These are phyloP conservation scores for Eira barbara DNA, from an alignment of 2,113 vertebrate genomes.

Conservation along the genomic window DNA sequence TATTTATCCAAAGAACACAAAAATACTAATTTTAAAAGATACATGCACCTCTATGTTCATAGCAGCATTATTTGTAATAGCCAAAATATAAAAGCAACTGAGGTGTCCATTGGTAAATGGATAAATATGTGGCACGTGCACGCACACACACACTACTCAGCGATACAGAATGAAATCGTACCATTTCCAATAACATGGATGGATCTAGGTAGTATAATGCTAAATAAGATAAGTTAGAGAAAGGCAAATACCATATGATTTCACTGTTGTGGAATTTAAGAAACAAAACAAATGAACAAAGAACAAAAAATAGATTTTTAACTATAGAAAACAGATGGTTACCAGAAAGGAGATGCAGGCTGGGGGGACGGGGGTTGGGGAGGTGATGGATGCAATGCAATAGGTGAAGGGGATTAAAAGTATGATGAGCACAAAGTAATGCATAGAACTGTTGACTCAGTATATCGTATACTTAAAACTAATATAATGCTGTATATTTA, in stretches of 20 bases:
- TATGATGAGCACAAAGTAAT: neutral
- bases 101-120: neutral
- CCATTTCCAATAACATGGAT: neutral
- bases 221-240: neutral
- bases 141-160: neutral
- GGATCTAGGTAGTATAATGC: neutral
- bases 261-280: neutral
- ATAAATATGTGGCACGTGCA: neutral
- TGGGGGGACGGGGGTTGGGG: fast-evolving
- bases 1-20: neutral
- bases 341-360: neutral
- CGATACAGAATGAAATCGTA: neutral
- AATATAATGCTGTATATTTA: neutral
- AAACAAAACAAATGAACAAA: neutral
- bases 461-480: neutral
- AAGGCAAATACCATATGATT: neutral
- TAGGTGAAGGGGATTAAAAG: neutral
- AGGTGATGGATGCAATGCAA: neutral
- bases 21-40: neutral
- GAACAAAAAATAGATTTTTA: neutral
- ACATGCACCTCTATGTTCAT: neutral
- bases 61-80: neutral
- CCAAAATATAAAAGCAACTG: neutral
- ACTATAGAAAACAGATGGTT: neutral
- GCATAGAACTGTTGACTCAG: neutral